These are phyloP conservation scores for Sialia sialis DNA, from an alignment of 2,113 vertebrate genomes.

Conservation along the genomic window DNA sequence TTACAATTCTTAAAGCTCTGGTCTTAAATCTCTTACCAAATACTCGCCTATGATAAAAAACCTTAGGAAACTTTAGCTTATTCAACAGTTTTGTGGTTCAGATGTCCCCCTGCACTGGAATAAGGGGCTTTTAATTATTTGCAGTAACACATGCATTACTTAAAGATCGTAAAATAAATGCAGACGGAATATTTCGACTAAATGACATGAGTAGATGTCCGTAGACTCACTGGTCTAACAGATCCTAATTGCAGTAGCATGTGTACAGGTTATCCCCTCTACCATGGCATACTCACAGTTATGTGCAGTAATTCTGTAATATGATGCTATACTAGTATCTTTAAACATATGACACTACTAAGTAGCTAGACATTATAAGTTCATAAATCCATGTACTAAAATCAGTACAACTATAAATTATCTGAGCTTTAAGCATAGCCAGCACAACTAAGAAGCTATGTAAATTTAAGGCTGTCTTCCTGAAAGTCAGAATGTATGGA, in stretches of 20 bases:
- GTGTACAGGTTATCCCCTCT: neutral
- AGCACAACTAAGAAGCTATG: neutral
- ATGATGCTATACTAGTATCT: neutral
- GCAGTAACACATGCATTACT: neutral
- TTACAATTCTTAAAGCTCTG: neutral
- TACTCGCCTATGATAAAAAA: neutral
- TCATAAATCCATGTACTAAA: neutral
- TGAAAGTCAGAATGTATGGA: neutral
- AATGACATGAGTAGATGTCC: neutral
- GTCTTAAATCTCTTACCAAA: neutral
- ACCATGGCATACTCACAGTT: neutral
- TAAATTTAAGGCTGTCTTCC: neutral
- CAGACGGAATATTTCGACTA: neutral
- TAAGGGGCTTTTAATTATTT: neutral
- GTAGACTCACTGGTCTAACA: neutral
- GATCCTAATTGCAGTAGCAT: neutral
- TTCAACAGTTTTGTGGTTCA: neutral
- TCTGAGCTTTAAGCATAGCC: neutral
- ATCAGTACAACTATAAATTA: neutral
- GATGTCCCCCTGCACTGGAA: neutral
- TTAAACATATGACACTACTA: neutral
- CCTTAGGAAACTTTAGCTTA: neutral
- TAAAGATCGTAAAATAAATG: neutral
- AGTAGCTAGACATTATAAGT: neutral
- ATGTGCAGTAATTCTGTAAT: neutral